Conservation (phyloP, 2,888 invertebrate species). For the Pseudanteris insignis region DNA sequence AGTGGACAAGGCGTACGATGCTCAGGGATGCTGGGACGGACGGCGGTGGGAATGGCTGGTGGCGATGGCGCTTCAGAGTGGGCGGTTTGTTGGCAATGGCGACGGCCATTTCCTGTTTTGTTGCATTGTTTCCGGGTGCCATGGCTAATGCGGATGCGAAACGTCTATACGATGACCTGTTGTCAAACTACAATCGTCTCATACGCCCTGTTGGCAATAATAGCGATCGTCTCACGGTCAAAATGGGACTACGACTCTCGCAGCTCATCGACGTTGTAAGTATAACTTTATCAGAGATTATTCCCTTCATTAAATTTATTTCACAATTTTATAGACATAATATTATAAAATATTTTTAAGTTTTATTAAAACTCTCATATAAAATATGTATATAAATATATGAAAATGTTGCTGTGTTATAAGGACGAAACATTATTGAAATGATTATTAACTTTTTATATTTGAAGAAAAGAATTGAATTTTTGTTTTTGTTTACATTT, state of each 20-base stretch:
- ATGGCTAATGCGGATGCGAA: slow-evolving; percentile 92
- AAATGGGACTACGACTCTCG: slow-evolving; percentile 90
- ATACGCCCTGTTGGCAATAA: slow-evolving; percentile 95
- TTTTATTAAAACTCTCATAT: no score
- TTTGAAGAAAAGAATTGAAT: no score
- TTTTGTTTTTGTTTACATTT: no score
- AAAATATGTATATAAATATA: no score
- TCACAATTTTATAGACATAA: no score
- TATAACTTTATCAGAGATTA: slow-evolving; percentile 64
- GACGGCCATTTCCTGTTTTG: slow-evolving; percentile 71
- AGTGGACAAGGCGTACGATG: slow-evolving; percentile 88
- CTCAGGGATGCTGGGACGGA: slow-evolving; percentile 70
- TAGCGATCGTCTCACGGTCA: slow-evolving; percentile 92
- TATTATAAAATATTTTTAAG: no score
- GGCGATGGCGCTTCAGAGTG: slow-evolving; percentile 57
- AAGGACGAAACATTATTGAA: no score
- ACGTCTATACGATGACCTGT: slow-evolving; percentile 93
- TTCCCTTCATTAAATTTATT: no score
- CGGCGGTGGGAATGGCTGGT: slow-evolving; percentile 64
- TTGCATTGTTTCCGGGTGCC: slow-evolving; percentile 67
- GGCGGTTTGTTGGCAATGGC: slow-evolving; percentile 75
- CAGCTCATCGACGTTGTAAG: slow-evolving; percentile 94
- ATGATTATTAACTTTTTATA: no score
- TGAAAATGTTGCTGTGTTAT: no score
- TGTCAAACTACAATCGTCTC: slow-evolving; percentile 94